Conservation (phyloP, 2,113 vertebrate genomes). For the Pollachius pollachius region DNA sequence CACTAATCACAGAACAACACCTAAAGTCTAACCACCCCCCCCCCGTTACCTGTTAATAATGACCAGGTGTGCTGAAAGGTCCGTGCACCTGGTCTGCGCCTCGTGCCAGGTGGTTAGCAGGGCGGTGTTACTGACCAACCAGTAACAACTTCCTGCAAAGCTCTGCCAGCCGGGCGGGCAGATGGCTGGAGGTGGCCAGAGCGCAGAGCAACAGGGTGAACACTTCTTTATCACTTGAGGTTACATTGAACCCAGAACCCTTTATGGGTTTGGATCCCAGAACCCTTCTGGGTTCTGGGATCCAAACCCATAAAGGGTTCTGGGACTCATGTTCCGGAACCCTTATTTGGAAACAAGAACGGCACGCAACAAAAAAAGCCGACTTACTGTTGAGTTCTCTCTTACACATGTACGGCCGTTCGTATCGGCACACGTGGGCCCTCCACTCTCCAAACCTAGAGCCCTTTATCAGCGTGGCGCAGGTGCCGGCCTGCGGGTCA, state of each 20-base stretch:
- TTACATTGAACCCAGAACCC: no score
- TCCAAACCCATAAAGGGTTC: no score
- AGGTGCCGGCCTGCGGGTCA: conserved; percentile 57
- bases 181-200: conserved; percentile 55
- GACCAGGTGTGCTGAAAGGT: conserved; percentile 58
- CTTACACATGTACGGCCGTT: conserved; percentile 76
- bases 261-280: no score
- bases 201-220: no score
- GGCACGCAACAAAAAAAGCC: not conserved
- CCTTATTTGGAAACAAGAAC: no score
- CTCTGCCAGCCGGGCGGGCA: conserved; percentile 73
- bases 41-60: conserved; percentile 68
- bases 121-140: conserved; percentile 69
- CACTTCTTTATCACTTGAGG: no score
- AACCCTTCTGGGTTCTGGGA: no score
- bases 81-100: conserved; percentile 58
- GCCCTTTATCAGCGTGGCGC: conserved; percentile 61
- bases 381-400: conserved; percentile 70
- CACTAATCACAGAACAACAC: no score
- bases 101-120: conserved; percentile 76
- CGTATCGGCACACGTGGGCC: conserved; percentile 62
- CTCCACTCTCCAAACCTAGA: conserved; percentile 65
- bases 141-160: conserved; percentile 73
- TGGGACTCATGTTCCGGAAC: no score
- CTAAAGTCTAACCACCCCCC: not conserved